Evolutionary conservation across 2,797 vertebrate genomes (phyloP).

Genomic region (Molossus molossus): DNA sequence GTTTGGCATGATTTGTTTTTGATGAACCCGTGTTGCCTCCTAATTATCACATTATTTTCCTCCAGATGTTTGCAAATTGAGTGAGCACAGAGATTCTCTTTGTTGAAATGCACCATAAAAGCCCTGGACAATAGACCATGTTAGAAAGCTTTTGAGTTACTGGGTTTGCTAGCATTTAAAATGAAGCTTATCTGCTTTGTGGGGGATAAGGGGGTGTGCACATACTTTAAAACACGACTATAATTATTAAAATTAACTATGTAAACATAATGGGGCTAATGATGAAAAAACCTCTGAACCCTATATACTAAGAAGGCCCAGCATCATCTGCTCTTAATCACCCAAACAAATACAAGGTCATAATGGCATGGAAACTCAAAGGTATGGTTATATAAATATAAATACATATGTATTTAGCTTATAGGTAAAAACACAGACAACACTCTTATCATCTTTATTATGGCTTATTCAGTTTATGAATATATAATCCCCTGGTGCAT

Average conservation of each 20-base stretch:
- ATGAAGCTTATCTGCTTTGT: slow-evolving; percentile 13
- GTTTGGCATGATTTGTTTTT: slow-evolving; percentile 84
- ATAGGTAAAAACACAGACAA: not conserved
- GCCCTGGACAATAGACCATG: slow-evolving; percentile 72
- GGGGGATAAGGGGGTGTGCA: not conserved
- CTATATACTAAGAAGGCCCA: not conserved
- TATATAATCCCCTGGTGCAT: not conserved
- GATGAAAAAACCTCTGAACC: not conserved
- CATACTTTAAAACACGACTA: slow-evolving; percentile 47
- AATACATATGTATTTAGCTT: not conserved
- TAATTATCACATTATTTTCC: slow-evolving; percentile 84
- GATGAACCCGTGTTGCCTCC: slow-evolving; percentile 77
- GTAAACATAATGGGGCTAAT: slow-evolving; percentile 1
- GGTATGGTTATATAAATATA: not conserved
- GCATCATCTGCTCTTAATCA: not conserved
- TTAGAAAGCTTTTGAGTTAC: slow-evolving; percentile 67
- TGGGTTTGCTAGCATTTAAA: slow-evolving; percentile 65
- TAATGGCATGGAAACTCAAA: not conserved
- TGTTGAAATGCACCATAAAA: slow-evolving; percentile 80
- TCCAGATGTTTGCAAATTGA: slow-evolving; percentile 81
- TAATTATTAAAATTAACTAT: slow-evolving; percentile 19
- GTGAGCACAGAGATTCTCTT: slow-evolving; percentile 79
- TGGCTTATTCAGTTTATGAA: slow-evolving; percentile 1
- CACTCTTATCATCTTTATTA: not conserved
- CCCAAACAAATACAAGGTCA: not conserved